A percentile compares a stretch with the other conserved stretches of the same genome.
Conservation (phyloP, 2,113 vertebrate species). For the Hypanus sabinus region DNA sequence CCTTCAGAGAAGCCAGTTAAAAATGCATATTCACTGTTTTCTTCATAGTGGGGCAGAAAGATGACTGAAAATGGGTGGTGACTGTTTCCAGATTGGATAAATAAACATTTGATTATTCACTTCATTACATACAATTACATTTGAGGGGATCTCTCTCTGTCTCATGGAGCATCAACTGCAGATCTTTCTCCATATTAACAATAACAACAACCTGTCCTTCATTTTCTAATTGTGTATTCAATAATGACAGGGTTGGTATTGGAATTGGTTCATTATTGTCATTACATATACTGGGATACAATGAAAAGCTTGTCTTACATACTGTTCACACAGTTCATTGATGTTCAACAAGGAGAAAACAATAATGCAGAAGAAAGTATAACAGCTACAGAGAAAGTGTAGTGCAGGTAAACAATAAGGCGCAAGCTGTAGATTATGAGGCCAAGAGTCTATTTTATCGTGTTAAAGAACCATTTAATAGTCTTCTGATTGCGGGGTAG, state of each 20-base stretch:
- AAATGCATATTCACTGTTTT: neutral
- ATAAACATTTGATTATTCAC: neutral
- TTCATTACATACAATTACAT: neutral
- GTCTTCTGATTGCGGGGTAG: too few species aligned
- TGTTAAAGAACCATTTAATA: too few species aligned
- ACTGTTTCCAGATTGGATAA: neutral
- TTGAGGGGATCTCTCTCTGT: neutral
- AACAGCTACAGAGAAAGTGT: too few species aligned
- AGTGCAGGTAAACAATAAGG: too few species aligned
- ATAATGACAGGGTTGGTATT: neutral
- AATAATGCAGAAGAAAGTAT: too few species aligned
- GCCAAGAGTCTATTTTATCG: too few species aligned
- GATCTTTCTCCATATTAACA: neutral
- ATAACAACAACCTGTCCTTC: neutral
- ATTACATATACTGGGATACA: too few species aligned
- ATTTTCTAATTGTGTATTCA: neutral
- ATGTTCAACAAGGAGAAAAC: too few species aligned
- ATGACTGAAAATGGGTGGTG: neutral
- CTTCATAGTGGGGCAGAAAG: neutral
- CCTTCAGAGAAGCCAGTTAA: constrained; percentile 15
- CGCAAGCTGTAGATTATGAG: too few species aligned
- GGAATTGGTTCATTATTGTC: too few species aligned
- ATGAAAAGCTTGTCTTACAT: too few species aligned
- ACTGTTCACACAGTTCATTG: too few species aligned
- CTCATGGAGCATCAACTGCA: neutral